These are phyloP conservation scores for Drosophila equinoxialis DNA, from an alignment of 1,140 invertebrate species.

Conservation along the genomic window DNA sequence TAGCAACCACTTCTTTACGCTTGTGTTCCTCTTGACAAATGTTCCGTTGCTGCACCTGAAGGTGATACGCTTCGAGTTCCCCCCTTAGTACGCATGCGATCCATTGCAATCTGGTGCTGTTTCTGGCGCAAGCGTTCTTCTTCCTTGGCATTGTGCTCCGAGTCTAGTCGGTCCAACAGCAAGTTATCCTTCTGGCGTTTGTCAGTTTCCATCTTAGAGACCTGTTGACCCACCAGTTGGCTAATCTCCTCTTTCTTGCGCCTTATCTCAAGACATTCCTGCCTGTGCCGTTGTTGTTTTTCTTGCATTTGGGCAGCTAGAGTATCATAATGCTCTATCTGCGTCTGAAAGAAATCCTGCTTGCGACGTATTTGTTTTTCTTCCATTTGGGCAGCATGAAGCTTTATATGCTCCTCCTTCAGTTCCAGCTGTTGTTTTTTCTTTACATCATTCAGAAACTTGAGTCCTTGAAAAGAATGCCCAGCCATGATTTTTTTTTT, in stretches of 20 bases:
- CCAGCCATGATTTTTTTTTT: background rate
- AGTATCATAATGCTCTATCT: conserved; percentile 26
- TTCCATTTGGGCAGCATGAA: conserved; percentile 46
- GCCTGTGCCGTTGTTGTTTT: conserved; percentile 19
- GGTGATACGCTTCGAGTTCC: conserved; percentile 52
- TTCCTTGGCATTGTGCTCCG: conserved; percentile 63
- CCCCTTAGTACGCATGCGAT: conserved; percentile 41
- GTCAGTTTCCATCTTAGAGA: conserved; percentile 50
- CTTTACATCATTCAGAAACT: conserved; percentile 10
- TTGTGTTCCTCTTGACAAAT: conserved; percentile 36
- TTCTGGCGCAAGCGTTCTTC: conserved; percentile 62
- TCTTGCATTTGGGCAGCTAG: conserved; percentile 49
- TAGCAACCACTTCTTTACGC: conserved; percentile 24
- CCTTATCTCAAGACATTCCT: conserved; percentile 13
- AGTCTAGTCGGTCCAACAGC: conserved; percentile 57
- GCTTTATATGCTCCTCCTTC: conserved; percentile 41
- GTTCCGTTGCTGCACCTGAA: conserved; percentile 28
- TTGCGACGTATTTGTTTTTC: conserved; percentile 31
- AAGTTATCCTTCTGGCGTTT: conserved; percentile 53
- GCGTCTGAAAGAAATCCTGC: too few species aligned
- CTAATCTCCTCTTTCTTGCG: conserved; percentile 55
- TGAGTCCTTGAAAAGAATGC: conserved; percentile 1
- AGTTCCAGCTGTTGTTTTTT: conserved; percentile 22
- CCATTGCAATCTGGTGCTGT: conserved; percentile 50
- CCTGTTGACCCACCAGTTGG: conserved; percentile 44